These are phyloP conservation scores for Tetrao urogallus DNA, from an alignment of 2,113 vertebrate genomes.

Conservation along the genomic window DNA sequence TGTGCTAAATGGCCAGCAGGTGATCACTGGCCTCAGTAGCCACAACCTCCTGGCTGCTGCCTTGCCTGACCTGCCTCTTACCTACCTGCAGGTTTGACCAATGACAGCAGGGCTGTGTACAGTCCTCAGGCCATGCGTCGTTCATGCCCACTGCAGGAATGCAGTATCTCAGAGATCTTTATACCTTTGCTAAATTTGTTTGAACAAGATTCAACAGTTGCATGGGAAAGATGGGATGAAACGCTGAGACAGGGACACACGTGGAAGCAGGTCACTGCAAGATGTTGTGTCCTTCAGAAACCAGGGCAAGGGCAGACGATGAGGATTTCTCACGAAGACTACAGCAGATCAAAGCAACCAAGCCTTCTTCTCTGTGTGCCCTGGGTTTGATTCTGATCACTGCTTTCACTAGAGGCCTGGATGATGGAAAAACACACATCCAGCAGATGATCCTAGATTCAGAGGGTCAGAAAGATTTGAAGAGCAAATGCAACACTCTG, in stretches of 20 bases:
- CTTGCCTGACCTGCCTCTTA: neutral
- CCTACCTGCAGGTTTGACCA: neutral
- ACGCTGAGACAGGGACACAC: neutral
- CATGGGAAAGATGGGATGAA: neutral
- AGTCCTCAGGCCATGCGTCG: neutral
- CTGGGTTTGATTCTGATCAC: neutral
- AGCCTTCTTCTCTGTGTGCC: neutral
- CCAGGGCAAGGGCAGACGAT: neutral
- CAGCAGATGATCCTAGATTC: neutral
- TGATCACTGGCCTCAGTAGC: neutral
- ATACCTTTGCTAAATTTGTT: neutral
- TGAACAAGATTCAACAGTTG: neutral
- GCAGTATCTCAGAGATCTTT: slow-evolving; percentile 2
- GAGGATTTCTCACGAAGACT: neutral
- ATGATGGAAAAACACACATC: neutral
- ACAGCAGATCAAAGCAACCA: neutral
- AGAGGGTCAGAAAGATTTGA: neutral
- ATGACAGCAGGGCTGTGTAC: neutral
- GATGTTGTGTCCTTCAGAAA: neutral
- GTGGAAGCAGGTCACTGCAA: neutral
- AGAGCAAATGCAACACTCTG: neutral
- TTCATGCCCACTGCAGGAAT: neutral
- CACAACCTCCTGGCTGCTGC: neutral
- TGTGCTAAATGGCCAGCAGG: neutral
- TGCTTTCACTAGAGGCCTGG: neutral